A percentile compares a stretch with the other conserved stretches of the same genome.
phyloP scores from a whole-genome alignment of 2,888 invertebrate genomes.

The Cheilosia impressa region DNA sequence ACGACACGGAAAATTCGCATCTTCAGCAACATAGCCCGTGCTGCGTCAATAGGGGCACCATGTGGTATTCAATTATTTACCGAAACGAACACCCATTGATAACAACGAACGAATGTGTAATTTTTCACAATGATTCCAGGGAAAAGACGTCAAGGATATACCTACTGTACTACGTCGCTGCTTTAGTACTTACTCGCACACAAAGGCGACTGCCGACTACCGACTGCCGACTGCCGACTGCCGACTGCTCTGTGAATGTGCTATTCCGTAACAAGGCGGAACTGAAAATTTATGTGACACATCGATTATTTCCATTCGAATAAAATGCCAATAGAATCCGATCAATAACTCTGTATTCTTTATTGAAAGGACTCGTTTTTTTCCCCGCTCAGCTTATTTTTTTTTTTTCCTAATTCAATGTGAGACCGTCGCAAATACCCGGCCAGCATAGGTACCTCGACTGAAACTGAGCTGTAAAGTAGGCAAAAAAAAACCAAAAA shows the following conservation, averaged over 20 bases:
- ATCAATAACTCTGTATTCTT: conserved; percentile 56
- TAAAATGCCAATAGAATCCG: conserved; percentile 51
- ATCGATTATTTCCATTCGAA: conserved; percentile 63
- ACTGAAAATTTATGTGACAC: conserved; percentile 68
- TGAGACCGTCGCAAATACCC: conserved; percentile 19
- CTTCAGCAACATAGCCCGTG: background rate
- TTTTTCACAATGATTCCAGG: background rate
- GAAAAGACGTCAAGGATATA: background rate
- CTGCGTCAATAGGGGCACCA: background rate
- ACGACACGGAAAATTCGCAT: background rate
- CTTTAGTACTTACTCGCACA: conserved; percentile 1
- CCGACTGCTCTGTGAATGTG: background rate
- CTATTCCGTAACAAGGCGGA: conserved; percentile 25
- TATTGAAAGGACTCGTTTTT: conserved; percentile 34
- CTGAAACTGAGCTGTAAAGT: conserved; percentile 23
- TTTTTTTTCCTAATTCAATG: conserved; percentile 42
- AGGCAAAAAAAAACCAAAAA: background rate
- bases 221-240: no score
- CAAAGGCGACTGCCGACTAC: no score
- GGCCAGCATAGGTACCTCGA: background rate
- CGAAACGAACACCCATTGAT: background rate
- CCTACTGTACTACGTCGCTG: background rate
- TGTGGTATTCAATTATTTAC: conserved; percentile 7
- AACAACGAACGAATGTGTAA: background rate
- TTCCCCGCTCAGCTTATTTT: background rate